These are phyloP conservation scores for Intellagama lesueurii DNA, from an alignment of 2,797 vertebrate genomes.

Conservation along the genomic window DNA sequence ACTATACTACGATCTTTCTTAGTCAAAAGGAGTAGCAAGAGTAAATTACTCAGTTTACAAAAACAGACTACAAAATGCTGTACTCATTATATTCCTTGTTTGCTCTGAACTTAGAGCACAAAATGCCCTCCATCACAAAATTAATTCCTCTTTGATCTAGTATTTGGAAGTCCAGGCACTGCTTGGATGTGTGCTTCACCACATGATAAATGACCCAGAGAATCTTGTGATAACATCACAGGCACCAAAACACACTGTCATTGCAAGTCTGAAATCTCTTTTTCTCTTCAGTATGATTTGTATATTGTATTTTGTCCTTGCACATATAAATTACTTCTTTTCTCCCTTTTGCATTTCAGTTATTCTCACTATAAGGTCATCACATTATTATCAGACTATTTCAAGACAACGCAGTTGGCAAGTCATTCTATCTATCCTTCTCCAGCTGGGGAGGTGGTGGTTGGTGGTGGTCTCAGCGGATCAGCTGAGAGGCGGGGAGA, in stretches of 20 bases:
- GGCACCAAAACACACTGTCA: not conserved
- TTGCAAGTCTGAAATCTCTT: slow-evolving; percentile 31
- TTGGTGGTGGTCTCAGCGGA: no score
- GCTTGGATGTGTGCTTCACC: not conserved
- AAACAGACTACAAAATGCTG: not conserved
- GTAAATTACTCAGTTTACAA: not conserved
- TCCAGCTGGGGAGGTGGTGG: fast-evolving
- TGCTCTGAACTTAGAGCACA: not conserved
- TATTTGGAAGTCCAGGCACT: not conserved
- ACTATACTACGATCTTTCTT: not conserved
- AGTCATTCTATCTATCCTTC: slow-evolving; percentile 15
- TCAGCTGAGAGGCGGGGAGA: no score
- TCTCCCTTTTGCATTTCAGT: not conserved
- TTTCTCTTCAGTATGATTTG: slow-evolving; percentile 41
- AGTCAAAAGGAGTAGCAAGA: not conserved
- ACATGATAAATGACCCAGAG: slow-evolving; percentile 28
- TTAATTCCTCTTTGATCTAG: slow-evolving; percentile 24
- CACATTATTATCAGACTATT: slow-evolving; percentile 14
- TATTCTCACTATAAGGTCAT: slow-evolving; percentile 40
- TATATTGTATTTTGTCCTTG: slow-evolving; percentile 50
- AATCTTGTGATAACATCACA: slow-evolving; percentile 44
- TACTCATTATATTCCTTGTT: not conserved
- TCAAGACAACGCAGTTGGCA: slow-evolving; percentile 13
- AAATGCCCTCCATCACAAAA: not conserved
- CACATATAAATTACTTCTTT: slow-evolving; percentile 31